Percentiles rank a stretch among this genome's conserved stretches.
phyloP scores from a whole-genome alignment of 2,888 invertebrate species.

The Gandaritis pyraliata region DNA sequence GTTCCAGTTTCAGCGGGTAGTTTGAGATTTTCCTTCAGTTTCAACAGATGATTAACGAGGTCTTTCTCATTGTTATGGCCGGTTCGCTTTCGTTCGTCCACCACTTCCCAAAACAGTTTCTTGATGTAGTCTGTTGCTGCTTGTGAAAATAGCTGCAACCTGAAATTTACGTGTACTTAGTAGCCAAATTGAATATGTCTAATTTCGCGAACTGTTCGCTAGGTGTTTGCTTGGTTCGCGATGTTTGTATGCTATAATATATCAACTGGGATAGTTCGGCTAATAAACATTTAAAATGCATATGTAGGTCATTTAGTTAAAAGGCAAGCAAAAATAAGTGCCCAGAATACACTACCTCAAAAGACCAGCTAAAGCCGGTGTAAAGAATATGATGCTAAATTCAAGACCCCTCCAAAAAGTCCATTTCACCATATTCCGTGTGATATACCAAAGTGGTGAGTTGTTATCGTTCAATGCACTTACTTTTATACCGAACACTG shows the following conservation, averaged over 20 bases:
- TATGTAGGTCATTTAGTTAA: no score
- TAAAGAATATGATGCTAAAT: slow-evolving; percentile 64
- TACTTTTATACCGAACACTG: slow-evolving; percentile 65
- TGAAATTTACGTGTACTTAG: slow-evolving; percentile 45
- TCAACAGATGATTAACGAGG: slow-evolving; percentile 66
- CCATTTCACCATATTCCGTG: slow-evolving; percentile 70
- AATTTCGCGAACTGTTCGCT: no score
- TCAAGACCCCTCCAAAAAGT: slow-evolving; percentile 70
- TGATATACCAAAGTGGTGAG: slow-evolving; percentile 70
- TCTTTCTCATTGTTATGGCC: slow-evolving; percentile 55
- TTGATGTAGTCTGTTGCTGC: slow-evolving; percentile 63
- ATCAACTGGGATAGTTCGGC: no score
- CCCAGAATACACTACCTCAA: slow-evolving; percentile 52
- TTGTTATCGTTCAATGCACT: slow-evolving; percentile 60
- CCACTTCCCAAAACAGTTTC: slow-evolving; percentile 62
- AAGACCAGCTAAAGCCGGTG: slow-evolving; percentile 59
- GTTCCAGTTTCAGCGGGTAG: slow-evolving; percentile 56
- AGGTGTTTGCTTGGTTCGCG: no score
- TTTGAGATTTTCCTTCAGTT: slow-evolving; percentile 63
- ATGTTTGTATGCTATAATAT: no score
- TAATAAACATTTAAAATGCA: no score
- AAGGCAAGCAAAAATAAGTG: no score
- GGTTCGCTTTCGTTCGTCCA: slow-evolving; percentile 54
- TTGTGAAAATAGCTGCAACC: slow-evolving; percentile 65
- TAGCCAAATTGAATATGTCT: no score